Evolutionary conservation across 2,797 vertebrate genomes (phyloP).

Genomic region (Darevskia nairensis): DNA sequence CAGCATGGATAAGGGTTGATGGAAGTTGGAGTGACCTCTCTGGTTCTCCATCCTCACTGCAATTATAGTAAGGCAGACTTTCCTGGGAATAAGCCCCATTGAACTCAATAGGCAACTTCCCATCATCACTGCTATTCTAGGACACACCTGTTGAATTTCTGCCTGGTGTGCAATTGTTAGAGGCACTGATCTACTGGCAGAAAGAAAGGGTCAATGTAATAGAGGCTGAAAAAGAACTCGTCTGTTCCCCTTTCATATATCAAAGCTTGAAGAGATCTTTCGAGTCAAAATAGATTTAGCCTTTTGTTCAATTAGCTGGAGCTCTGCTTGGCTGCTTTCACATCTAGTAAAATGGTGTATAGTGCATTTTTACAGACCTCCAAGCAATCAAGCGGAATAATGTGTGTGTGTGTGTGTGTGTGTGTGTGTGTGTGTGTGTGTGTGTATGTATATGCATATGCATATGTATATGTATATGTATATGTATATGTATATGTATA

Average conservation of each 20-base stretch:
- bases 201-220: background rate
- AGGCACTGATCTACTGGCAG: too few relatives aligned
- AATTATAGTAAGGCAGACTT: too few relatives aligned
- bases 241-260: background rate
- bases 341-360: background rate
- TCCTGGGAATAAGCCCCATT: too few relatives aligned
- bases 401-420: too few relatives aligned
- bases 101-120: background rate
- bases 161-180: background rate
- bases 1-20: too few relatives aligned
- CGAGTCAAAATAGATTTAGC: background rate
- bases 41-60: too few relatives aligned
- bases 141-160: background rate
- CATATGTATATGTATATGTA: too few relatives aligned
- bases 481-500: too few relatives aligned
- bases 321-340: background rate
- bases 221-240: background rate
- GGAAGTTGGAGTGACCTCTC: too few relatives aligned
- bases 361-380: background rate
- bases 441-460: too few relatives aligned
- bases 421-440: too few relatives aligned
- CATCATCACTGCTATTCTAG: background rate
- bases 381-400: constrained; percentile 2
- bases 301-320: background rate
- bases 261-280: background rate